A percentile compares a stretch with the other conserved stretches of the same genome.
Conservation (phyloP, 2,797 vertebrate species). For the Cetoscarus ocellatus region DNA sequence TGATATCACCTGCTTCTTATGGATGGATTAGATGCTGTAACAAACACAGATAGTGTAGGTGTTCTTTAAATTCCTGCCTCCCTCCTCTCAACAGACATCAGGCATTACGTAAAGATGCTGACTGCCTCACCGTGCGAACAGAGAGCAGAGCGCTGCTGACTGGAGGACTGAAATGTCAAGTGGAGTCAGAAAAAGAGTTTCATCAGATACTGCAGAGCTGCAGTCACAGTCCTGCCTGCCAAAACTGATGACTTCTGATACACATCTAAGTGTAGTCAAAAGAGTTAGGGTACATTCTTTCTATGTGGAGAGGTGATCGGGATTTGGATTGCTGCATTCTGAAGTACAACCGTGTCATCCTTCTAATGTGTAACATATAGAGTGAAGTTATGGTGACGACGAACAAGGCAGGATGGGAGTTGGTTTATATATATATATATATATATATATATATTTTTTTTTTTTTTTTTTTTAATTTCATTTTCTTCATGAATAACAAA, state of each 20-base stretch:
- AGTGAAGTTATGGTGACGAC: no score
- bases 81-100: constrained; percentile 57
- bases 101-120: constrained; percentile 61
- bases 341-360: no score
- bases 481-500: no score
- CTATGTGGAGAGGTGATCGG: not conserved
- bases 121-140: constrained; percentile 25
- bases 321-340: no score
- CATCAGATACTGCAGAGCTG: constrained; percentile 50
- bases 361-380: no score
- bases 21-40: constrained; percentile 20
- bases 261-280: constrained; percentile 18
- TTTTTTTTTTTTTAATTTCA: no score
- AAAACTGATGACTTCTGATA: constrained; percentile 13
- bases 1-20: constrained; percentile 26
- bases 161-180: constrained; percentile 64
- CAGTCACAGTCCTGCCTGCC: constrained; percentile 6
- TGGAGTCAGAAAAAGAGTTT: constrained; percentile 45
- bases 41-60: constrained; percentile 17
- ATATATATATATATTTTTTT: no score
- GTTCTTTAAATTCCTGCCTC: constrained; percentile 34
- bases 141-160: constrained; percentile 39
- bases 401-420: no score
- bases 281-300: constrained; percentile 6
- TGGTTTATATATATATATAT: no score